Evolutionary conservation across 2,888 invertebrate species (phyloP).

Genomic region (Coleophora deauratella): DNA sequence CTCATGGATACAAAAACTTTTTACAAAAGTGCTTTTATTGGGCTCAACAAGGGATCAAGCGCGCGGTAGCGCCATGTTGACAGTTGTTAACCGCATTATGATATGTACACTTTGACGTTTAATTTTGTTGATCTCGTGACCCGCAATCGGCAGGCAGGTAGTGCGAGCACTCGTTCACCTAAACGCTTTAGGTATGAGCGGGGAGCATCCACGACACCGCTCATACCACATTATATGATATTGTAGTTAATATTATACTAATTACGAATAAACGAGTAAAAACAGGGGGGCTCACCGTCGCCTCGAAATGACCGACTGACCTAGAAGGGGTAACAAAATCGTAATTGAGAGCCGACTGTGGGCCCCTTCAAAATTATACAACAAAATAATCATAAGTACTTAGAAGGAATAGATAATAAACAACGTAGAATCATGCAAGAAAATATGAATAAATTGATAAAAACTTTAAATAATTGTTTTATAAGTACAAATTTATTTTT

Average conservation of each 20-base stretch:
- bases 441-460: constrained; percentile 45
- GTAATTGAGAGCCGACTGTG: constrained; percentile 29
- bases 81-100: too few species aligned
- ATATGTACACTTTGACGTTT: too few species aligned
- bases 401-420: constrained; percentile 45
- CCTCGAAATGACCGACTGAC: constrained; percentile 16
- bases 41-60: too few species aligned
- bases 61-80: too few species aligned
- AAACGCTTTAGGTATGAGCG: constrained; percentile 74
- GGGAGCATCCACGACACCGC: constrained; percentile 71
- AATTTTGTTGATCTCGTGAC: background rate
- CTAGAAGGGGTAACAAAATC: constrained; percentile 11
- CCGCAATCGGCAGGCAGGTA: constrained; percentile 38
- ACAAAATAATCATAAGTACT: constrained; percentile 69
- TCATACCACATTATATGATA: constrained; percentile 66
- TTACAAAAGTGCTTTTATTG: too few species aligned
- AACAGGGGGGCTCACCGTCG: constrained; percentile 37
- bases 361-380: constrained; percentile 45
- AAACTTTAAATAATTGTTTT: constrained; percentile 50
- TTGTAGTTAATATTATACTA: constrained; percentile 67
- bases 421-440: constrained; percentile 48
- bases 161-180: constrained; percentile 58
- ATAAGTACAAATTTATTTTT: constrained; percentile 65
- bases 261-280: constrained; percentile 53
- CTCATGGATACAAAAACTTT: too few species aligned